Percentiles rank a stretch among this genome's conserved stretches.
Conservation (phyloP, 2,888 invertebrate species). For the Apantesis nais region DNA sequence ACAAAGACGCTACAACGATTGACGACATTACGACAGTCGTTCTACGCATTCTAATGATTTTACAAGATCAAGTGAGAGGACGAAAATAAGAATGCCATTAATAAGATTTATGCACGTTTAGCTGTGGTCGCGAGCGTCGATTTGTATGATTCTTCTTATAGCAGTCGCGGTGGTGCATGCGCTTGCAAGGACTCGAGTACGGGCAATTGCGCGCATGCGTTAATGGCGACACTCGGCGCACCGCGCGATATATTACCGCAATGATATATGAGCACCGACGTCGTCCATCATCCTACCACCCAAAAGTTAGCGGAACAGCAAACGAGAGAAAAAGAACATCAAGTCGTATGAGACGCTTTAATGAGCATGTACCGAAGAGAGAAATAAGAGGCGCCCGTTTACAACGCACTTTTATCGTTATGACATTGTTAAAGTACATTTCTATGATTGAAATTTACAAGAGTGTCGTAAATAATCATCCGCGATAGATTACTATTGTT, state of each 20-base stretch:
- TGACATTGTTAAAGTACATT: constrained; percentile 78
- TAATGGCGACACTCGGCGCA: constrained; percentile 85
- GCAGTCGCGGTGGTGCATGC: constrained; percentile 63
- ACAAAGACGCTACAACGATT: constrained; percentile 55
- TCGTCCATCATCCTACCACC: constrained; percentile 85
- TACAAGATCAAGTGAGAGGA: constrained; percentile 71
- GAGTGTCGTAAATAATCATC: constrained; percentile 58
- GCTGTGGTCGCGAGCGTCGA: constrained; percentile 79
- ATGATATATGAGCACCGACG: constrained; percentile 82
- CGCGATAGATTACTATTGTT: constrained; percentile 37
- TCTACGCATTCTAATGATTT: constrained; percentile 69
- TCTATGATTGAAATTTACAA: constrained; percentile 65
- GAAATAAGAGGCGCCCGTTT: constrained; percentile 80
- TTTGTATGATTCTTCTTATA: constrained; percentile 78
- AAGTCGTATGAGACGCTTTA: constrained; percentile 73
- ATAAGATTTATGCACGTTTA: constrained; percentile 82
- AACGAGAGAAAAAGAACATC: constrained; percentile 72
- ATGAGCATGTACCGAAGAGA: constrained; percentile 84
- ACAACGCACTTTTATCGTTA: constrained; percentile 78
- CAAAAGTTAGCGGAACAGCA: constrained; percentile 83
- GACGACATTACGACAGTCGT: constrained; percentile 37
- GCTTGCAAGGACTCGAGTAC: constrained; percentile 54
- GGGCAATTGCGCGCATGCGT: constrained; percentile 80
- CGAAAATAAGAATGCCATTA: constrained; percentile 81
- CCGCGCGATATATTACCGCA: constrained; percentile 80